Conservation (phyloP, 2,888 invertebrate genomes). For the Apodemia zela region DNA sequence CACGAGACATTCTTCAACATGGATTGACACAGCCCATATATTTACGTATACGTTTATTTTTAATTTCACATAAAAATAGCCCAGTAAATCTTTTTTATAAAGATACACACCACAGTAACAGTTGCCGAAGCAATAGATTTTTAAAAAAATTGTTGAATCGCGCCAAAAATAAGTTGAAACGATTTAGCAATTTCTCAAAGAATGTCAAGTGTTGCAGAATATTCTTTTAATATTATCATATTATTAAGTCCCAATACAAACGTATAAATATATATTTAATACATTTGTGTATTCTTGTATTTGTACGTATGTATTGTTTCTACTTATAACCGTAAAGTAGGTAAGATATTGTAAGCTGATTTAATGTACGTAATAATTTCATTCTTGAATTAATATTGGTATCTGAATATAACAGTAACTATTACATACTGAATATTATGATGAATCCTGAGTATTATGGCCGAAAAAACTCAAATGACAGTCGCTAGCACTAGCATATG, state of each 20-base stretch:
- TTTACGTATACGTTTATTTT: slow-evolving; percentile 47
- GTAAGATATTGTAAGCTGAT: slow-evolving; percentile 77
- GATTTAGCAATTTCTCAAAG: slow-evolving; percentile 50
- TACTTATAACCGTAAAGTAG: slow-evolving; percentile 72
- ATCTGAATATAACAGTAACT: slow-evolving; percentile 35
- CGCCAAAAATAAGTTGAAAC: slow-evolving; percentile 34
- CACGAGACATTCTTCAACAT: slow-evolving; percentile 71
- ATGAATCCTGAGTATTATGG: background rate
- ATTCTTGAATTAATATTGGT: slow-evolving; percentile 75
- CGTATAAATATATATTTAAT: slow-evolving; percentile 40
- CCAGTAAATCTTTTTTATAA: slow-evolving; percentile 58
- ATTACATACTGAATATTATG: slow-evolving; percentile 28
- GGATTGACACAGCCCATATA: slow-evolving; percentile 65
- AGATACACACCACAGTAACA: slow-evolving; percentile 52
- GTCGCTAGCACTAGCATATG: background rate
- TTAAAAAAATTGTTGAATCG: slow-evolving; percentile 49
- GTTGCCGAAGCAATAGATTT: slow-evolving; percentile 72
- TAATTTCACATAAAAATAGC: slow-evolving; percentile 62
- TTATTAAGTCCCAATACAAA: slow-evolving; percentile 59
- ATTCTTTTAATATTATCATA: slow-evolving; percentile 77
- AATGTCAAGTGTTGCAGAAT: slow-evolving; percentile 81
- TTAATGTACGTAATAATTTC: slow-evolving; percentile 77
- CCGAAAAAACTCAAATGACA: background rate
- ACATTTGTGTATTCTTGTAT: slow-evolving; percentile 27
- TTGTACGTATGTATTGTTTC: slow-evolving; percentile 48